Conservation (phyloP, 92 coral and sea anemone species). For the Palythoa heliodiscus region DNA sequence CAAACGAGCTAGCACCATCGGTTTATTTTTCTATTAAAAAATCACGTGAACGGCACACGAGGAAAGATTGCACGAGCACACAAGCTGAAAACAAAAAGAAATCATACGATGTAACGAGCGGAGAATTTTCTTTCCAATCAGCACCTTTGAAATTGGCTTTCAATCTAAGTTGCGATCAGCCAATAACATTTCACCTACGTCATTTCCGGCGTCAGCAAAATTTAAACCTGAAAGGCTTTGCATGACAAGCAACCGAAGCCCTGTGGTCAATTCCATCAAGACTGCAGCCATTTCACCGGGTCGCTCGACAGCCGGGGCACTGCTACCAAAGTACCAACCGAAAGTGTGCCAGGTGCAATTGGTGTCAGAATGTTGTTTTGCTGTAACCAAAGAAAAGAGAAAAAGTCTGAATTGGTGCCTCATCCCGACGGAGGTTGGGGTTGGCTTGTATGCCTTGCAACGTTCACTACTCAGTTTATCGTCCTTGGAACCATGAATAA, state of each 20-base stretch:
- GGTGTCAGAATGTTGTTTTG: slow-evolving; percentile 64
- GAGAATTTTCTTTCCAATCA: slow-evolving; percentile 41
- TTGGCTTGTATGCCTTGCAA: slow-evolving; percentile 92
- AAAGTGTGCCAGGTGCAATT: background rate
- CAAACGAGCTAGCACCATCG: background rate
- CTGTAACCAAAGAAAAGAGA: slow-evolving; percentile 68
- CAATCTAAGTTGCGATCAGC: background rate
- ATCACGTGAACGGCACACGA: slow-evolving; percentile 26
- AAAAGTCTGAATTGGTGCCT: slow-evolving; percentile 74
- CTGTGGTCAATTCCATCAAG: background rate
- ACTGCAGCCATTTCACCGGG: background rate
- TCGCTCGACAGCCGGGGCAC: background rate
- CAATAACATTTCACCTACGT: slow-evolving; percentile 33
- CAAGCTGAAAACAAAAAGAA: slow-evolving; percentile 12
- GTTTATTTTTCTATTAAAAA: background rate
- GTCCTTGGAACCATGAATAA: slow-evolving; percentile 98
- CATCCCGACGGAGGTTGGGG: slow-evolving; percentile 99
- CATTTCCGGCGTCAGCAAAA: slow-evolving; percentile 27
- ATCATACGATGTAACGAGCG: slow-evolving; percentile 19
- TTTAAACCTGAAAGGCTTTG: background rate
- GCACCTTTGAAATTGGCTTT: slow-evolving; percentile 9
- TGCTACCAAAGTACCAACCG: background rate
- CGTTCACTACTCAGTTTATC: slow-evolving; percentile 88
- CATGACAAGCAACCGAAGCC: background rate
- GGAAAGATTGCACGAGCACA: background rate